Conservation (phyloP, 2,888 invertebrate genomes). For the Zygaena filipendulae region DNA sequence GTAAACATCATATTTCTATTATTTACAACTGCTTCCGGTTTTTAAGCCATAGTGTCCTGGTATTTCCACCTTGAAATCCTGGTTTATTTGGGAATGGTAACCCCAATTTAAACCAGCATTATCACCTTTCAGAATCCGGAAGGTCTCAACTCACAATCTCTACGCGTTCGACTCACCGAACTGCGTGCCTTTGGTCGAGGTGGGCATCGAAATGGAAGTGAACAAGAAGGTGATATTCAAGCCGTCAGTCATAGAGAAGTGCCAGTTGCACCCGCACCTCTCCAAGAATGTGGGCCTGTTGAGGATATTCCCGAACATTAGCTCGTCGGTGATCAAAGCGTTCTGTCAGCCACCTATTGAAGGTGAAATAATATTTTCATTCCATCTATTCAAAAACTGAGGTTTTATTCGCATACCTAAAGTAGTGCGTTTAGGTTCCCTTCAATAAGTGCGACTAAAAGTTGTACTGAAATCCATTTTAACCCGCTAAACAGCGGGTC, state of each 20-base stretch:
- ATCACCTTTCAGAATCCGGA: constrained; percentile 73
- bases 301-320: constrained; percentile 92
- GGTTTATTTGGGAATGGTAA: too few relatives aligned
- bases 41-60: too few relatives aligned
- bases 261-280: constrained; percentile 77
- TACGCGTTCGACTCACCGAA: constrained; percentile 92
- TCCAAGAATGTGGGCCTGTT: constrained; percentile 88
- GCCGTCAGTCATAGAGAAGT: constrained; percentile 62
- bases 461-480: too few relatives aligned
- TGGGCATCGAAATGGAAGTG: constrained; percentile 83
- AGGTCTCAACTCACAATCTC: constrained; percentile 76
- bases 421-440: too few relatives aligned
- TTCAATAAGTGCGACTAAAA: too few relatives aligned
- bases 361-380: constrained; percentile 46
- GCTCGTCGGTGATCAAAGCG: constrained; percentile 76
- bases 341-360: constrained; percentile 80
- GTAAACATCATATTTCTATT: too few relatives aligned
- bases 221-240: constrained; percentile 54
- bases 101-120: too few relatives aligned
- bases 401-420: too few relatives aligned
- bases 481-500: too few relatives aligned
- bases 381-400: too few relatives aligned
- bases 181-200: constrained; percentile 80
- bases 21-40: too few relatives aligned
- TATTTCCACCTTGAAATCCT: too few relatives aligned